Evolutionary conservation across 2,113 vertebrate genomes (phyloP), one percentile per base, ranked within the genome.

Genomic region (Ardeotis arabs): DNA sequence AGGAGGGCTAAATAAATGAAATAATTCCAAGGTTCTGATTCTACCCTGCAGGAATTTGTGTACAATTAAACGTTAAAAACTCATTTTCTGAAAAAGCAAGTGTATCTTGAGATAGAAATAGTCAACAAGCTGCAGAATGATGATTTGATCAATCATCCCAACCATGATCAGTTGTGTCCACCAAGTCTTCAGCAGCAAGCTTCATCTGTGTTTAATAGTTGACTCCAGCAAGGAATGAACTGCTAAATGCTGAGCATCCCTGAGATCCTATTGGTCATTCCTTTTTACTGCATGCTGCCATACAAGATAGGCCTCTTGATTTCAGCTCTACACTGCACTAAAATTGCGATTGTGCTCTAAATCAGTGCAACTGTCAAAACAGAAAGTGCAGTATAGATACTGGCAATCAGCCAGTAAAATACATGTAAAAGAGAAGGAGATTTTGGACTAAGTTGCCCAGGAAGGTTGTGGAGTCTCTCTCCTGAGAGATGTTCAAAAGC

Each of bases 391-490:
- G 11, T 28, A n/a, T 2, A 81, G 35, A 45, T 73, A 45, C 28
- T 68, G 33, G n/a, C 22, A 60, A 15, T 58, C 37, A 70, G 47
- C 15, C 33, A 41, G n/a, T 63, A 90, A n/a, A n/a, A n/a, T n/a
- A n/a, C n/a, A n/a, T n/a, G n/a, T n/a, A n/a, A 70, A 89, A 87
- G 64, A 47, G 23, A 24, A 47, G 22, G 35, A 2, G 6, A 56
- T 45, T 23, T 92, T 44, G 41, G 41, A 44, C 41, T 44, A 44
- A 44, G 9, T 35, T 9, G 2, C 50, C 37, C 60, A 59, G 53
- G 17, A 31, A 41, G 15, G 6, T 0, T 0, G 24, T n/a, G 16
- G 31, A 41, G 16, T 39, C 35, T 69, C 63, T 35, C 1, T 39
- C 44, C 67, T 35, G 60, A 50, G 9, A 60, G 63, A 60, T 4